Conservation (phyloP, 23 tunicate species). For the Aplidium turbinatum region DNA sequence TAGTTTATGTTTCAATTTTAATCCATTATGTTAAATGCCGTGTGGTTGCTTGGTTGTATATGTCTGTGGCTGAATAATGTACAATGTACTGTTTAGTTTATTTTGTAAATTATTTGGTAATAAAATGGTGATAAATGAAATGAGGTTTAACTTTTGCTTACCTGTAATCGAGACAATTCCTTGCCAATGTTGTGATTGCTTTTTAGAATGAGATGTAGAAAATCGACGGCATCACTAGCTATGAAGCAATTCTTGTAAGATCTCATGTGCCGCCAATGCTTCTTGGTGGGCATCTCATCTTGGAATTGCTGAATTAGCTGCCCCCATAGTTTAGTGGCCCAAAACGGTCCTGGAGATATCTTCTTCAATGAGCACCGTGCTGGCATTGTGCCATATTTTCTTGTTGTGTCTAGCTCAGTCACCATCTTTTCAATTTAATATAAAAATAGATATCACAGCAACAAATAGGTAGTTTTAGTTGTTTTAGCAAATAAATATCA, state of each 20-base stretch:
- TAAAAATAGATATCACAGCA: too few species aligned
- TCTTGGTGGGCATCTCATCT: slow-evolving; percentile 47
- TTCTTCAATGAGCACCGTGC: too few species aligned
- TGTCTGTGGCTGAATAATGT: too few species aligned
- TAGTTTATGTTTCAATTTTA: too few species aligned
- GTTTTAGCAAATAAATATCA: too few species aligned
- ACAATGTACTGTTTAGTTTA: too few species aligned
- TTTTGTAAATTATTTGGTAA: not conserved
- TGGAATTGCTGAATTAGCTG: slow-evolving; percentile 51
- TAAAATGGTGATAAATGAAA: not conserved
- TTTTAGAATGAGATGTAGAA: slow-evolving; percentile 53
- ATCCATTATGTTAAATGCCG: too few species aligned
- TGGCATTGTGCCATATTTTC: too few species aligned
- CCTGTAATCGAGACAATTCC: slow-evolving; percentile 63
- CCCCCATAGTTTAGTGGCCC: slow-evolving; percentile 74
- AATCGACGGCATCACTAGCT: slow-evolving; percentile 54
- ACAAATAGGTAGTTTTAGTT: too few species aligned
- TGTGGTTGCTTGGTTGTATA: too few species aligned
- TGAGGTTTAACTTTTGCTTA: not conserved
- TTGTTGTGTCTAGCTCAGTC: too few species aligned
- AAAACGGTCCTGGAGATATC: slow-evolving; percentile 68
- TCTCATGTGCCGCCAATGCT: slow-evolving; percentile 61
- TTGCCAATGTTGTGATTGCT: slow-evolving; percentile 57
- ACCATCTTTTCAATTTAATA: too few species aligned
- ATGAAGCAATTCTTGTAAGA: slow-evolving; percentile 51